phyloP scores from a whole-genome alignment of 2,797 vertebrate genomes.

The Bradypodion ventrale region DNA sequence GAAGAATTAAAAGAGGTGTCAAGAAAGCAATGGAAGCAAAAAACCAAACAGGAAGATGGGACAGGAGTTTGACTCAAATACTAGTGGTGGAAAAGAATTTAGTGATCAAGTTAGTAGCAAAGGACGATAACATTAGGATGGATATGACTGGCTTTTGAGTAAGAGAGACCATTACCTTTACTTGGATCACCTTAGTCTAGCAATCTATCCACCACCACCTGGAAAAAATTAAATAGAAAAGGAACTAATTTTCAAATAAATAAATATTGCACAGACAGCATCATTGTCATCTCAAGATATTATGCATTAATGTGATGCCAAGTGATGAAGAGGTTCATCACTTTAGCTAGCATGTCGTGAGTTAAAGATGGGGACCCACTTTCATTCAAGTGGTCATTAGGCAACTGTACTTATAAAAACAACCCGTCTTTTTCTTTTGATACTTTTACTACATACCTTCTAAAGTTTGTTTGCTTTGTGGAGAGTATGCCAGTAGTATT shows the following conservation, averaged over 20 bases:
- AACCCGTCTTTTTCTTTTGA: not conserved
- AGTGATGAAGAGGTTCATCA: not conserved
- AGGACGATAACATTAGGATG: too few species aligned
- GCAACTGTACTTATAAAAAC: not conserved
- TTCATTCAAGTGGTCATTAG: conserved; percentile 6
- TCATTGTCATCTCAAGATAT: not conserved
- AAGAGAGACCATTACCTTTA: too few species aligned
- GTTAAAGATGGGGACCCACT: not conserved
- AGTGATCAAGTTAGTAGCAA: too few species aligned
- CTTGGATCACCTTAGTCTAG: not conserved
- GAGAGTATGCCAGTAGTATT: conserved; percentile 22
- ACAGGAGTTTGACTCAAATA: too few species aligned
- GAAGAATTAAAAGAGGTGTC: too few species aligned
- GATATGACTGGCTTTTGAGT: too few species aligned
- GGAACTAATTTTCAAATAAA: not conserved
- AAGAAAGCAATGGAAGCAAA: too few species aligned
- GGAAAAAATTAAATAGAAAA: not conserved
- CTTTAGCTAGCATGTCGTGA: not conserved
- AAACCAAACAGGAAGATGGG: too few species aligned
- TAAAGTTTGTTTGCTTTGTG: conserved; percentile 30
- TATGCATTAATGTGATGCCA: not conserved
- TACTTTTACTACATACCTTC: conserved; percentile 6
- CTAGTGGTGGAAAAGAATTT: too few species aligned
- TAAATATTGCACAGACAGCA: not conserved
- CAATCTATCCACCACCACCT: not conserved